Conservation (phyloP, 2,113 vertebrate genomes). For the Alligator sinensis region DNA sequence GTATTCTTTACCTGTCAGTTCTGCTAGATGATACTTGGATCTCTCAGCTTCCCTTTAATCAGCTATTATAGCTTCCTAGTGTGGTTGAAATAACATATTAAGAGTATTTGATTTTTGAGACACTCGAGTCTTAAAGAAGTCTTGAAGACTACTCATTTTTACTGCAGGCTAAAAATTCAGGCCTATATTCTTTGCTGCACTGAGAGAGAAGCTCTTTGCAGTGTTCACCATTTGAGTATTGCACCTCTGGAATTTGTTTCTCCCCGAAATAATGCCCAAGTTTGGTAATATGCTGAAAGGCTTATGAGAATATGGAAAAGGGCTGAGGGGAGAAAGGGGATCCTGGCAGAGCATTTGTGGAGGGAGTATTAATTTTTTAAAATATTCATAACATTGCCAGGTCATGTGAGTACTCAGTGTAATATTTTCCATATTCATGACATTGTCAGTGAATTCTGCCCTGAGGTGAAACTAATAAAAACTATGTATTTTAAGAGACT, state of each 20-base stretch:
- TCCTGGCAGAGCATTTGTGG: not conserved
- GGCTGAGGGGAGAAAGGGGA: fast-evolving
- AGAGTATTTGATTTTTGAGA: not conserved
- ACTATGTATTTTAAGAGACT: no score
- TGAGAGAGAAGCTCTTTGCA: not conserved
- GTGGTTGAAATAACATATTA: fast-evolving
- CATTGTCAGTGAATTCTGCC: fast-evolving
- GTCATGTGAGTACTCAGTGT: not conserved
- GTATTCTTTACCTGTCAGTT: not conserved
- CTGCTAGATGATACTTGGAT: fast-evolving
- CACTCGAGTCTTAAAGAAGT: not conserved
- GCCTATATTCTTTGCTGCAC: fast-evolving
- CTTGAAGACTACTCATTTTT: not conserved
- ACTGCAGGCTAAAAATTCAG: not conserved
- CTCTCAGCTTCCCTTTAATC: not conserved
- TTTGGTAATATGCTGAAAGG: no score
- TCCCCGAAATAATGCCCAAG: not conserved
- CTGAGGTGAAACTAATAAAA: no score
- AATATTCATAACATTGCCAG: not conserved
- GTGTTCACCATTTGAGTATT: not conserved
- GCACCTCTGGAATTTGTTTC: not conserved
- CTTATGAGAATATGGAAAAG: not conserved
- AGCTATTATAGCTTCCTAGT: not conserved
- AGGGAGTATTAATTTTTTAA: not conserved
- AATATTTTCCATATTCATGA: fast-evolving